Evolutionary conservation across 2,888 invertebrate species (phyloP).

Genomic region (Orgyia antiqua): DNA sequence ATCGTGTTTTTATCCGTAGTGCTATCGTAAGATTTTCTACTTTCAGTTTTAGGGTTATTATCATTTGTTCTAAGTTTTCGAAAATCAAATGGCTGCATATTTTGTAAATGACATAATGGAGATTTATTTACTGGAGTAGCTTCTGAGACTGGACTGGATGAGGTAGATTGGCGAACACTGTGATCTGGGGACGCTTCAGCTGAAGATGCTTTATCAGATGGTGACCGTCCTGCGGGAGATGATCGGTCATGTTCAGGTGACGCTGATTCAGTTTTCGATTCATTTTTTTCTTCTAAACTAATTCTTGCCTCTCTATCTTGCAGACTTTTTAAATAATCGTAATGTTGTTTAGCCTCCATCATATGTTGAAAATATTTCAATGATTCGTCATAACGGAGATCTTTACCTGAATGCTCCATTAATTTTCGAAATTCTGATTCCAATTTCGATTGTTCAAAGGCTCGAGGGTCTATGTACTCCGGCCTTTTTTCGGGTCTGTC

Average conservation of each 20-base stretch:
- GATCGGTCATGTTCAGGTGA: conserved; percentile 51
- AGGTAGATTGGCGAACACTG: conserved; percentile 62
- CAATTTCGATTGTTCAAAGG: conserved; percentile 70
- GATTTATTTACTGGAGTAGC: conserved; percentile 83
- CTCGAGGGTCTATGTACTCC: conserved; percentile 60
- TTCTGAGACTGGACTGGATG: conserved; percentile 64
- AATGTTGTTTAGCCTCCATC: conserved; percentile 66
- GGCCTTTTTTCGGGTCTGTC: conserved; percentile 44
- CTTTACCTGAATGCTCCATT: conserved; percentile 78
- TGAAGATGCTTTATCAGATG: conserved; percentile 49
- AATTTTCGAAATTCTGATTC: conserved; percentile 77
- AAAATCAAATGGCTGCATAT: conserved; percentile 97
- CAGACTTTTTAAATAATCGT: conserved; percentile 59
- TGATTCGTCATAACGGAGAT: conserved; percentile 57
- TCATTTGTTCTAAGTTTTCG: conserved; percentile 79
- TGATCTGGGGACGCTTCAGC: conserved; percentile 62
- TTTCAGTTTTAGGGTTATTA: conserved; percentile 54
- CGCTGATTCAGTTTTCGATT: conserved; percentile 50
- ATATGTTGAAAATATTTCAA: conserved; percentile 66
- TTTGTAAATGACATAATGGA: conserved; percentile 92
- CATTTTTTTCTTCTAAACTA: conserved; percentile 31
- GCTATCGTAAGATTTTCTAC: conserved; percentile 66
- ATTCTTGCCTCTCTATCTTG: conserved; percentile 54
- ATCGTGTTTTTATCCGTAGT: conserved; percentile 66
- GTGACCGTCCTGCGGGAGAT: conserved; percentile 50